phyloP scores from a whole-genome alignment of 2,888 invertebrate species.

The Zeuzera pyrina region DNA sequence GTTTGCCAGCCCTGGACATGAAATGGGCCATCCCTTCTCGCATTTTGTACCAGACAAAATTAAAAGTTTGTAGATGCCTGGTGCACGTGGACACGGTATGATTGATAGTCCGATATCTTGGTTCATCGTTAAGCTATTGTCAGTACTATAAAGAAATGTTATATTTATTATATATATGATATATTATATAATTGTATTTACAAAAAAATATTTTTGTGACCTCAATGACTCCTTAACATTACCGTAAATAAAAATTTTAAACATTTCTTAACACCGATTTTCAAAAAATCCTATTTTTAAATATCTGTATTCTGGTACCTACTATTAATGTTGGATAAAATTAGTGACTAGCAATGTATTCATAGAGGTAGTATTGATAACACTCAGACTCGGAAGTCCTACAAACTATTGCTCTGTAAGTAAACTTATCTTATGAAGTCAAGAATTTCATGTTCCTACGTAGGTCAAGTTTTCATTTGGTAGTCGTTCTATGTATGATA shows the following conservation, averaged over 20 bases:
- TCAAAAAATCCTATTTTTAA: no score
- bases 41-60: conserved; percentile 58
- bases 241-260: no score
- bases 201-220: no score
- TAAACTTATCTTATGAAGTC: conserved; percentile 30
- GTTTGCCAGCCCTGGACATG: conserved; percentile 47
- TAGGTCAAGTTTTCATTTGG: conserved; percentile 26
- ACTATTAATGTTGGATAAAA: no score
- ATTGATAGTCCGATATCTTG: conserved; percentile 14
- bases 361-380: no score
- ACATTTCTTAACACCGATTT: no score
- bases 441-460: conserved; percentile 21
- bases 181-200: no score
- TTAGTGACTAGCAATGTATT: no score
- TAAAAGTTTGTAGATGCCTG: conserved; percentile 53
- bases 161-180: no score
- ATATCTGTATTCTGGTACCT: no score
- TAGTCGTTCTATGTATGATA: no score
- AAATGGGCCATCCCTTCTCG: conserved; percentile 54
- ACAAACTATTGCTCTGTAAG: conserved; percentile 30
- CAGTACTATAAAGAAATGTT: neutral
- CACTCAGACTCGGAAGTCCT: conserved; percentile 35
- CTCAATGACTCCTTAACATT: no score
- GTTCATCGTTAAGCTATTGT: conserved; percentile 8
- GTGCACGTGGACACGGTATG: conserved; percentile 24